Evolutionary conservation across 2,888 invertebrate species (phyloP), one percentile per base, ranked within the genome.

Genomic region (Eurois occulta): DNA sequence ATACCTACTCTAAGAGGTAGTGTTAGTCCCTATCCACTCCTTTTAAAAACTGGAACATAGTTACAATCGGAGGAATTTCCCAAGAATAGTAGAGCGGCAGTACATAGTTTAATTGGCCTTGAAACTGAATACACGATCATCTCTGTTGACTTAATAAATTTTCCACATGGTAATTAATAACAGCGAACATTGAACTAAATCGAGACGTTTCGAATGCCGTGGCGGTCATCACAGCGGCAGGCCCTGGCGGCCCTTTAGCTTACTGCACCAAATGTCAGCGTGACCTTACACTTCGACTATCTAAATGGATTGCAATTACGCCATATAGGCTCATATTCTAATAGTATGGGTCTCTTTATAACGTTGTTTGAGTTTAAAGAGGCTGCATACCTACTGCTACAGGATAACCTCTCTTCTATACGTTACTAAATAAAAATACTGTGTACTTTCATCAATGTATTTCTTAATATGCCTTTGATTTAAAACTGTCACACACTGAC

Each of bases 261-360:
- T 58, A 18, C 18, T 48, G 65, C 67, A 68, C 38, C 38, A 70
- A 83, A 83, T 83, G 84, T 66, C 74, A 83, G 60, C 67, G 72
- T n/a, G 81, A 43, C 84, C 83, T 84, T 83, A 77, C 69, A 77
- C 84, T 74, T 73, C 64, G 55, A 83, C 77, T 24, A 77, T 73
- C 60, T 72, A 72, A 74, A 70, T 55, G 28, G 13, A 65, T 64
- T 32, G 28, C 28, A 67, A 43, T 72, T 55, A 72, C 28, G 70
- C 16, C 62, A 62, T 52, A 43, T 10, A 58, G 2, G 35, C 24
- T n/a, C 11, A 13, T 60, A 24, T 52, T 60, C 35, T n/a, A 18
- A 58, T 35, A n/a, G 11, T 10, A 32, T 35, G 24, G 21, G 18
- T 24, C 24, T 55, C 10, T 65, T 13, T 52, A 43, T 0, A 18